phyloP scores from a whole-genome alignment of 2,113 vertebrate species.

The Neogobius melanostomus region DNA sequence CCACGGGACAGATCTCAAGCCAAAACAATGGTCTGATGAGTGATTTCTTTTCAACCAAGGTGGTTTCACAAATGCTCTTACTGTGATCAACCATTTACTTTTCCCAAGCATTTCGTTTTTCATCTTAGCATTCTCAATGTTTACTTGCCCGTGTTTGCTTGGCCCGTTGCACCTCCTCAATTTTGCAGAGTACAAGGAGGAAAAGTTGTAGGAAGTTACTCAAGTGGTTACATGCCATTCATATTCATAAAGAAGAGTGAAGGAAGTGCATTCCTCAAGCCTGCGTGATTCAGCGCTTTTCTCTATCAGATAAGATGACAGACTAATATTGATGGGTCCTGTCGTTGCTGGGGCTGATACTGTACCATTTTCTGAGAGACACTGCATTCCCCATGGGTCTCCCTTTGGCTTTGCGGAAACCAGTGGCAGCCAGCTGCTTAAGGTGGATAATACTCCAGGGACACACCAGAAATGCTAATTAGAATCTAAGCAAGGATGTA shows the following conservation, averaged over 20 bases:
- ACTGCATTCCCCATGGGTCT: slow-evolving; percentile 41
- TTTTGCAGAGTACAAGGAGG: slow-evolving; percentile 16
- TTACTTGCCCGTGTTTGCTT: slow-evolving; percentile 4
- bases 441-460: slow-evolving; percentile 47
- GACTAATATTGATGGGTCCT: slow-evolving; percentile 67
- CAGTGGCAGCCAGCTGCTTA: slow-evolving; percentile 52
- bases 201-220: slow-evolving; percentile 30
- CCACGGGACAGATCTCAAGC: not conserved
- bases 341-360: slow-evolving; percentile 65
- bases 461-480: slow-evolving; percentile 42
- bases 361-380: slow-evolving; percentile 44
- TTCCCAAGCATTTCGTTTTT: not conserved
- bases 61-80: not conserved
- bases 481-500: slow-evolving; percentile 38
- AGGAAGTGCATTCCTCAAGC: slow-evolving; percentile 32
- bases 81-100: not conserved
- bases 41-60: not conserved
- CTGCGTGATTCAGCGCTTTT: slow-evolving; percentile 61
- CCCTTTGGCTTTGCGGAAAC: slow-evolving; percentile 41
- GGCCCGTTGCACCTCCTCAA: not conserved
- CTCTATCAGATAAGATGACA: slow-evolving; percentile 67
- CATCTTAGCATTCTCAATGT: not conserved
- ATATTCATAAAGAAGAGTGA: slow-evolving; percentile 43
- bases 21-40: not conserved
- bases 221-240: slow-evolving; percentile 20